Base-by-base conservation (phyloP, 1,140 invertebrate genomes). In the Drosophila triauraria region DNA sequence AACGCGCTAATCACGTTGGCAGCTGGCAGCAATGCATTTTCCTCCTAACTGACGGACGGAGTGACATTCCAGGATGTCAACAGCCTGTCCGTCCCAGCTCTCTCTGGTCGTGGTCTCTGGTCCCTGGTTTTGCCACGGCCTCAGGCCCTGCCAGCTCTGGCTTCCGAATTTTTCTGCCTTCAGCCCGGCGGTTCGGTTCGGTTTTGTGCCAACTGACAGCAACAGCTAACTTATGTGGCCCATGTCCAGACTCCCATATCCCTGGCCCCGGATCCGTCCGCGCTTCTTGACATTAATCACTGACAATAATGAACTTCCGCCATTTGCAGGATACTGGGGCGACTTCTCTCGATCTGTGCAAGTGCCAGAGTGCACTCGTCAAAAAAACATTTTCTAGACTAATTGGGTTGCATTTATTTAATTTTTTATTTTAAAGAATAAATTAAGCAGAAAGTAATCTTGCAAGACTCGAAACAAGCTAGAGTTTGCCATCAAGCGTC, bases 241-340 rank as follows among this genome's bases (percentile, higher is more conserved):
- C 46, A 47, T 43, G 25, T 32, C 46, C 35, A 25, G 46, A 25
- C 27, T 59, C 56, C 54, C 8, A 32, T 32, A 42, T 46, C 47
- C 30, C 25, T 2, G 25, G 25, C 7, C 56, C 25, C 46, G 23
- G 13, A 57, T 44, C 54, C 20, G 30, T 58, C 64, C 54, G 65
- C 70, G 72, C 59, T 72, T 79, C 75, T 71, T 64, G 78, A 77
- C 91, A 92, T 92, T 92, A 92, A 92, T 92, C 91, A 92, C 91
- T 82, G 91, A 80, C 91, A 91, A 92, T 92, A 92, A 92, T 92
- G 91, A 92, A 92, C 91, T 92, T 91, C 91, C 88, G 85, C 65
- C 82, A 64, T 77, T 86, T 80, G 63, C 81, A 82, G 75, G 75
- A 62, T 58, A 65, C 76, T 61, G 75, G 60, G 25, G 17, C 47